Conservation (phyloP, 2,888 invertebrate species). For the Sussaba pulchella region DNA sequence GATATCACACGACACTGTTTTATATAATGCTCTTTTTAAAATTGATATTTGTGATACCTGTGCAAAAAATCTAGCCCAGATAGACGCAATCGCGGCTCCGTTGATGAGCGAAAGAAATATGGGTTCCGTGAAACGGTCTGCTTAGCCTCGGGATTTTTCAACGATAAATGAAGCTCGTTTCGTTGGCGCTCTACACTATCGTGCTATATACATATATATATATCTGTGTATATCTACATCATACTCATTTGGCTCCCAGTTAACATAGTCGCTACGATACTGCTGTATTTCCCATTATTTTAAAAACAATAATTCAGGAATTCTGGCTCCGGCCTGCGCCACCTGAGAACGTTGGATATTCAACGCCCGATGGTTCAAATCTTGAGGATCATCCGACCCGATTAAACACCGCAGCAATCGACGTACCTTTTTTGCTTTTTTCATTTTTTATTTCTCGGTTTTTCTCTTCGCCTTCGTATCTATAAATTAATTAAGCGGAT, state of each 20-base stretch:
- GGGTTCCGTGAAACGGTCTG: conserved; percentile 63
- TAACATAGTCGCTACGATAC: conserved; percentile 10
- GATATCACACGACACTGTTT: conserved; percentile 33
- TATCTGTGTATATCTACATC: neutral
- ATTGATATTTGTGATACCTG: no score
- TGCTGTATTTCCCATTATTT: conserved; percentile 44
- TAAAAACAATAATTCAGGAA: conserved; percentile 25
- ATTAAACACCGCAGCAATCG: conserved; percentile 16
- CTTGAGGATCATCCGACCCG: conserved; percentile 30
- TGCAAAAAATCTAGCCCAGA: conserved; percentile 1
- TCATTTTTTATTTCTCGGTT: conserved; percentile 14
- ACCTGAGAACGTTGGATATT: conserved; percentile 17
- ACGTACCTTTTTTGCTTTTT: conserved; percentile 4
- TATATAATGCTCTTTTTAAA: no score
- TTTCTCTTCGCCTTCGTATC: conserved; percentile 28
- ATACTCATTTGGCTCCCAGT: neutral
- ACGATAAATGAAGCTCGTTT: conserved; percentile 60
- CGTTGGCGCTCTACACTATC: conserved; percentile 3
- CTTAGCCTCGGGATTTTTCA: conserved; percentile 44
- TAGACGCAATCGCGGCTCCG: conserved; percentile 36
- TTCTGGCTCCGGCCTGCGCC: neutral
- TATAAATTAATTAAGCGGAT: conserved; percentile 46
- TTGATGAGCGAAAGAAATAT: conserved; percentile 65
- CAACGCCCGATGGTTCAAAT: conserved; percentile 2
- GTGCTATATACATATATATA: neutral